Base-by-base conservation (phyloP, 2,888 invertebrate genomes). In the Euplexia lucipara region DNA sequence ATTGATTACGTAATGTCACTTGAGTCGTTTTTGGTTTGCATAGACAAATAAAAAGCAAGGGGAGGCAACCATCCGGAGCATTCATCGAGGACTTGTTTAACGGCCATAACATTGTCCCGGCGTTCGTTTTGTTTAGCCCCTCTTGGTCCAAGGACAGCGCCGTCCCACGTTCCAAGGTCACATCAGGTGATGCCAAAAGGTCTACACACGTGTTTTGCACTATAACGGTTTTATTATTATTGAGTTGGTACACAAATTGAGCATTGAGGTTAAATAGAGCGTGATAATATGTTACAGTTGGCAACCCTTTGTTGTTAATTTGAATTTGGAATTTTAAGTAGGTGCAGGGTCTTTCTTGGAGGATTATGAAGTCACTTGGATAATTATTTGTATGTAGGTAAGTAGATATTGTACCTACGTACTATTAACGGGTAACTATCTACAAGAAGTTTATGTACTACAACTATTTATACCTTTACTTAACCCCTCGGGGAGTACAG, bases 1-100 rank as follows among this genome's bases (percentile, higher is more conserved):
- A 67, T 42, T 53, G 52, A 70, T 68, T 70, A 60, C 51, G 44
- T 77, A 64, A 66, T 66, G 26, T 63, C 51, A 68, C 37, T 63
- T 51, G 18, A 35, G 20, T 53, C 58, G 41, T 66, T 70, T 79
- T 70, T 57, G 12, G 65, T 42, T 57, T 62, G 48, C 76, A 75
- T 71, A 61, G 66, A 62, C 71, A 67, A 77, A 72, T 66, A 70
- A 74, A 67, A 74, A 67, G 70, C 69, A 73, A 77, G 70, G 81
- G 81, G 81, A 78, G 80, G 63, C 52, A 63, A 69, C 76, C 72
- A 80, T 82, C 82, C 82, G 80, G 72, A 76, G 75, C 68, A 81
- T 81, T 81, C 81, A 81, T 58, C 34, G 58, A 64, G 61, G 78
- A 82, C 81, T 79, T 67, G 81, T 83, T 83, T 85, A 85, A 85